Percentiles rank a stretch among this genome's conserved stretches.
These are phyloP conservation scores for Sebastolobus alascanus DNA, from an alignment of 2,797 vertebrate genomes.

Conservation along the genomic window DNA sequence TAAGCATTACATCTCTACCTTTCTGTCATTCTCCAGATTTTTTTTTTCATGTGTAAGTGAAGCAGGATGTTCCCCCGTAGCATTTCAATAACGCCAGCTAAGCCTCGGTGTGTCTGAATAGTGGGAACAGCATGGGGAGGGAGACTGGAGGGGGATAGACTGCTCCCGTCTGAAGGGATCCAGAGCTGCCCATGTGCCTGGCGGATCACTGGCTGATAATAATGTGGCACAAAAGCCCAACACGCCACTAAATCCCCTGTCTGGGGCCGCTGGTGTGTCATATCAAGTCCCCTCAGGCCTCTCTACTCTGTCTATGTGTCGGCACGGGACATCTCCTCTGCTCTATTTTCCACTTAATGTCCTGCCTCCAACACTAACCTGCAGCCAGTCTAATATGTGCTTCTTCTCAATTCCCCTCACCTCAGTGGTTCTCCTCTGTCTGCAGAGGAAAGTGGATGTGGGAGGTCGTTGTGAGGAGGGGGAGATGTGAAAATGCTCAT, in stretches of 20 bases:
- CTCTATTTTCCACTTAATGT: constrained; percentile 68
- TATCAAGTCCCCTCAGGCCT: constrained; percentile 74
- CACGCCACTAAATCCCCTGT: constrained; percentile 74
- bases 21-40: constrained; percentile 33
- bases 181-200: constrained; percentile 73
- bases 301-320: constrained; percentile 51
- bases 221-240: constrained; percentile 79
- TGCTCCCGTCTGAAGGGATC: constrained; percentile 69
- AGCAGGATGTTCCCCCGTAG: constrained; percentile 49
- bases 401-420: constrained; percentile 63
- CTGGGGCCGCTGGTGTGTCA: constrained; percentile 70
- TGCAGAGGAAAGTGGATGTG: constrained; percentile 59
- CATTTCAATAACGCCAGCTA: constrained; percentile 73
- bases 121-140: constrained; percentile 58
- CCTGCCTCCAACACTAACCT: constrained; percentile 65
- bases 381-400: constrained; percentile 66
- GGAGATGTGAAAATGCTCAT: constrained; percentile 29
- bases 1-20: constrained; percentile 32
- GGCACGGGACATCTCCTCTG: constrained; percentile 63
- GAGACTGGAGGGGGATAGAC: constrained; percentile 68
- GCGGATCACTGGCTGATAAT: constrained; percentile 79
- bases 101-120: constrained; percentile 67
- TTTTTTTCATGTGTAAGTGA: constrained; percentile 38
- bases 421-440: constrained; percentile 50
- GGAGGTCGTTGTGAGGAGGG: constrained; percentile 45